phyloP scores from a whole-genome alignment of 2,888 invertebrate genomes.

The Alcis repandata region DNA sequence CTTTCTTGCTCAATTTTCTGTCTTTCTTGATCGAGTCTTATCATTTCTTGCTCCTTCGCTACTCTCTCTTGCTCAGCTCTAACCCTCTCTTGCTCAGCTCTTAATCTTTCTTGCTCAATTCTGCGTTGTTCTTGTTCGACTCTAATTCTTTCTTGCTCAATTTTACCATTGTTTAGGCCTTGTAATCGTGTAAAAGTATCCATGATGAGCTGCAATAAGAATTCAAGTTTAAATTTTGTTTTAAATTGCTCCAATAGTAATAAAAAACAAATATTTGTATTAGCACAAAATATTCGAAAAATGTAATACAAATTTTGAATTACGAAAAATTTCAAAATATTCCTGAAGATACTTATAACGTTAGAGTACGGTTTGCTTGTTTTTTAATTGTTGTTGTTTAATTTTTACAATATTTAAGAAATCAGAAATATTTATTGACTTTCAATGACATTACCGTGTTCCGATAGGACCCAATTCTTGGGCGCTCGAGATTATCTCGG shows the following conservation, averaged over 20 bases:
- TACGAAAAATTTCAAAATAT: too few relatives aligned
- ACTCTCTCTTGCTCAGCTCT: slow-evolving; percentile 24
- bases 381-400: not conserved
- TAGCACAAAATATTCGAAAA: too few relatives aligned
- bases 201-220: slow-evolving; percentile 11
- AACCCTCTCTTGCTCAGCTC: slow-evolving; percentile 14
- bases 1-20: slow-evolving; percentile 23
- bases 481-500: too few relatives aligned
- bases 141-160: slow-evolving; percentile 22
- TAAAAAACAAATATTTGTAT: too few relatives aligned
- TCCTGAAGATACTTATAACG: too few relatives aligned
- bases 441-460: too few relatives aligned
- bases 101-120: slow-evolving; percentile 17
- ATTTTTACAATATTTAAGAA: too few relatives aligned
- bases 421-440: too few relatives aligned
- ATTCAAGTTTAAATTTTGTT: not conserved
- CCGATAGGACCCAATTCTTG: too few relatives aligned
- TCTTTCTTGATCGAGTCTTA: slow-evolving; percentile 21
- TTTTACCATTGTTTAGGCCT: slow-evolving; percentile 11
- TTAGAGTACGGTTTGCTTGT: not conserved
- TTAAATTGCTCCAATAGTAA: too few relatives aligned
- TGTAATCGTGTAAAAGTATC: not conserved
- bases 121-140: slow-evolving; percentile 17
- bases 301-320: too few relatives aligned
- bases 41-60: slow-evolving; percentile 18